Base-by-base conservation (phyloP, 2,888 invertebrate species). In the Trissolcus japonicus region DNA sequence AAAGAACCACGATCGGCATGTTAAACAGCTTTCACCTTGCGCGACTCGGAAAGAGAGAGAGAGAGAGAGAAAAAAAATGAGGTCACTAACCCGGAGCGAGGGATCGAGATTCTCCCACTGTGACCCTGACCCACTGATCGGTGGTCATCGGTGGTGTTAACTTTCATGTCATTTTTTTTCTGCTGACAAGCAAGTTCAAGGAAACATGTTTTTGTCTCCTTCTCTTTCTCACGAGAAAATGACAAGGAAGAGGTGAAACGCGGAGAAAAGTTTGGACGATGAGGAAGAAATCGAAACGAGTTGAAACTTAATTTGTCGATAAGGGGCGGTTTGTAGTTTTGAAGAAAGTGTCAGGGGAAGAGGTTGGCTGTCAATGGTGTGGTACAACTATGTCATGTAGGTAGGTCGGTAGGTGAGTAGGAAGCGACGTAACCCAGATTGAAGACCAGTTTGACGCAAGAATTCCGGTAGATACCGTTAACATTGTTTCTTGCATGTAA, bases 391-490 rank as follows among this genome's bases (percentile, higher is more conserved):
- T 77, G 71, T 78, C 76, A 71, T 43, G 62, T 80, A 83, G 84
- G 83, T 84, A 82, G 85, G 87, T 87, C 85, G 85, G 82, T 84
- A 84, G 85, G 84, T 86, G 84, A 86, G 81, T 74, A 82, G 82
- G 85, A 79, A 86, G 82, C 80, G 81, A 82, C 82, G 61, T 85
- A 87, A 83, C 88, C 87, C 82, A 86, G 86, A 86, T 83, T 76
- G 79, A 72, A 83, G 83, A 87, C 87, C 87, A 84, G 86, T 86
- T 86, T 85, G 82, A 84, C 81, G 78, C 81, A 79, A 82, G 83
- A 81, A 84, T 83, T 85, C 84, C 86, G 81, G 79, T 71, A 69
- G 75, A 80, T 86, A 86, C 87, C 86, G 87, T 87, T 87, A 87
- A 84, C 84, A 85, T 84, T 85, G 84, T 83, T 84, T 80, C 81